These are phyloP conservation scores for Paelopatides confundens DNA, from an alignment of 53 echinoderm and acorn worm genomes.

Conservation along the genomic window DNA sequence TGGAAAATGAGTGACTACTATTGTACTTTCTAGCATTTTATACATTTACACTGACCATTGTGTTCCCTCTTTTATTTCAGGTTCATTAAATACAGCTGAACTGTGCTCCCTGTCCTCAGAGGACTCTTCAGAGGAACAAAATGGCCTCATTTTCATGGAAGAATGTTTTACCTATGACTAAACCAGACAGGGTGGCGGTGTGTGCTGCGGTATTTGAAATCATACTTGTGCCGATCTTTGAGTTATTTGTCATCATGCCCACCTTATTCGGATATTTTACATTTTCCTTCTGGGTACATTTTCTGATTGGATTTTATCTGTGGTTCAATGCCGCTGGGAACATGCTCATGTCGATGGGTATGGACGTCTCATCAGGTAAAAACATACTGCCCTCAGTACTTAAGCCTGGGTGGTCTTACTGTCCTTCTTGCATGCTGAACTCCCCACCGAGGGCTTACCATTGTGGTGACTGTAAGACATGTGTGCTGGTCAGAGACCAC, in stretches of 20 bases:
- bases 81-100: no score
- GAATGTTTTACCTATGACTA: conserved; percentile 49
- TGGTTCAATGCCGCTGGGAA: conserved; percentile 82
- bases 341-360: conserved; percentile 73
- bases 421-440: conserved; percentile 74
- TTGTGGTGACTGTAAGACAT: conserved; percentile 71
- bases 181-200: conserved; percentile 62
- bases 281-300: conserved; percentile 63
- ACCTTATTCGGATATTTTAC: conserved; percentile 69
- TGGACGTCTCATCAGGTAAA: conserved; percentile 69
- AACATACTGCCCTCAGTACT: conserved; percentile 76
- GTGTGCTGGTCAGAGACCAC: conserved; percentile 86
- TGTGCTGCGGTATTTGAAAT: conserved; percentile 63
- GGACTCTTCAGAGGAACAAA: neutral
- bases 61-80: no score
- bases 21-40: no score
- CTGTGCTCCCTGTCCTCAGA: no score
- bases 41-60: no score
- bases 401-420: conserved; percentile 84
- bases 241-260: conserved; percentile 77
- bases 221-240: conserved; percentile 59
- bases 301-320: conserved; percentile 74
- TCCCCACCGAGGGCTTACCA: conserved; percentile 82
- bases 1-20: no score
- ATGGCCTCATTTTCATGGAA: conserved; percentile 65